These are phyloP conservation scores for Oophaga sylvatica DNA, from an alignment of 2,797 vertebrate genomes.

Conservation along the genomic window DNA sequence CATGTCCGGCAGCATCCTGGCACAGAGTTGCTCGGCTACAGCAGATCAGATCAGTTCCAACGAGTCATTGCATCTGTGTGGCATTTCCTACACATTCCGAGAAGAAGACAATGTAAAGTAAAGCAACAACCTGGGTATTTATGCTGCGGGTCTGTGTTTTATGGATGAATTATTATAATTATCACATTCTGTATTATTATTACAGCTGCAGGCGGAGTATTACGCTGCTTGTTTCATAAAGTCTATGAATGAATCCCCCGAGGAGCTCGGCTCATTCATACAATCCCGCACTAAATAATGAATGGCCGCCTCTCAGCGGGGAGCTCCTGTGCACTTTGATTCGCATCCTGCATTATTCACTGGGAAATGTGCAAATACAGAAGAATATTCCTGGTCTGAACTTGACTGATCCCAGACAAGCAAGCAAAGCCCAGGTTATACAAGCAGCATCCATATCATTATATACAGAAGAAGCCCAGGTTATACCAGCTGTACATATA, in stretches of 20 bases:
- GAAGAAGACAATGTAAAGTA: background rate
- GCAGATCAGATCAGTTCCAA: background rate
- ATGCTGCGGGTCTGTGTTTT: background rate
- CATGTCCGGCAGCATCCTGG: background rate
- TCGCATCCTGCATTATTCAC: conserved; percentile 6
- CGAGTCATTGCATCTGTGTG: background rate
- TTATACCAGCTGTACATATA: background rate
- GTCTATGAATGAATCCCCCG: conserved; percentile 23
- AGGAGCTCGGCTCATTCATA: conserved; percentile 32
- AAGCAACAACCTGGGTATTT: background rate
- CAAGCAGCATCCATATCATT: background rate
- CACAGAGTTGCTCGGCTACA: background rate
- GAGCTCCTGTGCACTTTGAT: background rate
- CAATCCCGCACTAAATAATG: conserved; percentile 24
- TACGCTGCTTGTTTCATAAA: conserved; percentile 14
- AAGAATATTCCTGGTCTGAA: background rate
- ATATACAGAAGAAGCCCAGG: background rate
- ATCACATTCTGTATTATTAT: conserved; percentile 11
- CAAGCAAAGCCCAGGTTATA: background rate
- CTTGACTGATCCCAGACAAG: background rate
- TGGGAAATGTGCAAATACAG: background rate
- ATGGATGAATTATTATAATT: conserved; percentile 12
- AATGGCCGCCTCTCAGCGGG: background rate
- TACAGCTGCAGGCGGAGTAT: background rate
- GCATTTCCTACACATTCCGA: background rate